These are phyloP conservation scores for Theretra japonica DNA, from an alignment of 2,888 invertebrate genomes.

Conservation along the genomic window DNA sequence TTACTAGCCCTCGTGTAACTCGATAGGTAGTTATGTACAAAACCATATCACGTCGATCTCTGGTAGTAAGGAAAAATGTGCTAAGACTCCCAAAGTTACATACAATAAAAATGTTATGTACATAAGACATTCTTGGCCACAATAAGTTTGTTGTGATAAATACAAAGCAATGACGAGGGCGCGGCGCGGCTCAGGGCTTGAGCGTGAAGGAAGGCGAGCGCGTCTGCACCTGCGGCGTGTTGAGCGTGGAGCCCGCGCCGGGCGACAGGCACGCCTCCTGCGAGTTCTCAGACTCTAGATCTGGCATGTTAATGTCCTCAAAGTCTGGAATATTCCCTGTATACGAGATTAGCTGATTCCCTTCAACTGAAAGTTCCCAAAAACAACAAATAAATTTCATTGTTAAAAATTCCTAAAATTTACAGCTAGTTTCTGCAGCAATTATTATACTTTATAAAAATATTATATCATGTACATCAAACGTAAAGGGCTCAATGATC, in stretches of 20 bases:
- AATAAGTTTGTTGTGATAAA: slow-evolving; percentile 2
- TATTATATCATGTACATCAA: not conserved
- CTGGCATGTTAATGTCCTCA: slow-evolving; percentile 77
- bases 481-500: not conserved
- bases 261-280: slow-evolving; percentile 61
- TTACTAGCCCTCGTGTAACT: too few species aligned
- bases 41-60: not conserved
- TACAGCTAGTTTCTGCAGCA: not conserved
- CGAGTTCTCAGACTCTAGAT: slow-evolving; percentile 69
- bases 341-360: slow-evolving; percentile 84
- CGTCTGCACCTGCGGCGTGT: slow-evolving; percentile 72
- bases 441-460: not conserved
- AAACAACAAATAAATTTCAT: slow-evolving; percentile 32
- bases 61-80: not conserved
- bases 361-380: slow-evolving; percentile 77
- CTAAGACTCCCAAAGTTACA: not conserved
- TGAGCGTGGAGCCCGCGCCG: slow-evolving; percentile 62
- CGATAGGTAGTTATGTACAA: too few species aligned
- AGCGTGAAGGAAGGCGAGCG: slow-evolving; percentile 65
- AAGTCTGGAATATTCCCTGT: slow-evolving; percentile 84
- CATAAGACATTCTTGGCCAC: not conserved
- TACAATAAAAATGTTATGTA: not conserved
- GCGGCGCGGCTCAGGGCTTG: slow-evolving; percentile 62
- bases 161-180: slow-evolving; percentile 21
- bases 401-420: not conserved